Evolutionary conservation across 2,113 vertebrate genomes (phyloP).

Genomic region (Stegastes partitus): DNA sequence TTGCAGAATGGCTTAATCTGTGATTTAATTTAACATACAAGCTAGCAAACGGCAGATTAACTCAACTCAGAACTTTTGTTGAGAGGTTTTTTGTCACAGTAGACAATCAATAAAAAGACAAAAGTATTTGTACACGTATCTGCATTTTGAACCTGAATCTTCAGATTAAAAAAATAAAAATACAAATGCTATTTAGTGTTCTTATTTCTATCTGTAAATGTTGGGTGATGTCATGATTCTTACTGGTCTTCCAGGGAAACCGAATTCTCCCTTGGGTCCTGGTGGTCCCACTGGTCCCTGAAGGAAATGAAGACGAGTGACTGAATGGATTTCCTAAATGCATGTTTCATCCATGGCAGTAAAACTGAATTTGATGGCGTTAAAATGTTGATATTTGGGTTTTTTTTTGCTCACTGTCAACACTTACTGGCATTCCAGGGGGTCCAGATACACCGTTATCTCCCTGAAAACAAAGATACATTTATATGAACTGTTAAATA

Average conservation of each 20-base stretch:
- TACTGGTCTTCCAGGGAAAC: constrained; percentile 94
- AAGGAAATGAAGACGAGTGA: constrained; percentile 41
- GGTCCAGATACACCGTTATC: constrained; percentile 86
- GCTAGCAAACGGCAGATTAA: not conserved
- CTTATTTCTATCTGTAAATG: not conserved
- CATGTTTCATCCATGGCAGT: not conserved
- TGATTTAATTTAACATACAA: not conserved
- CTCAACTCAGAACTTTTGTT: not conserved
- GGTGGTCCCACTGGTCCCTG: constrained; percentile 92
- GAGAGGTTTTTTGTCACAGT: not conserved
- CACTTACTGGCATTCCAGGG: constrained; percentile 87
- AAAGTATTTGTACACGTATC: not conserved
- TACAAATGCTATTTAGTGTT: too few species aligned
- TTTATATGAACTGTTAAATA: not conserved
- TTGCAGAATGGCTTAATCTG: not conserved
- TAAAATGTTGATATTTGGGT: not conserved
- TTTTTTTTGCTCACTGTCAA: not conserved
- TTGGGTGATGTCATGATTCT: constrained; percentile 68
- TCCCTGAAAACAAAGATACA: constrained; percentile 83
- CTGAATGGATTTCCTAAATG: not conserved
- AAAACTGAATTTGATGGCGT: not conserved
- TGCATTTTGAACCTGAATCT: not conserved
- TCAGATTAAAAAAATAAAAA: not conserved
- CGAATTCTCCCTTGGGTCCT: constrained; percentile 94
- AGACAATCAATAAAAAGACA: not conserved